Percentiles rank a stretch among this genome's conserved stretches.
Evolutionary conservation across 2,888 invertebrate species (phyloP).

Genomic region (Synergus laeviventris): DNA sequence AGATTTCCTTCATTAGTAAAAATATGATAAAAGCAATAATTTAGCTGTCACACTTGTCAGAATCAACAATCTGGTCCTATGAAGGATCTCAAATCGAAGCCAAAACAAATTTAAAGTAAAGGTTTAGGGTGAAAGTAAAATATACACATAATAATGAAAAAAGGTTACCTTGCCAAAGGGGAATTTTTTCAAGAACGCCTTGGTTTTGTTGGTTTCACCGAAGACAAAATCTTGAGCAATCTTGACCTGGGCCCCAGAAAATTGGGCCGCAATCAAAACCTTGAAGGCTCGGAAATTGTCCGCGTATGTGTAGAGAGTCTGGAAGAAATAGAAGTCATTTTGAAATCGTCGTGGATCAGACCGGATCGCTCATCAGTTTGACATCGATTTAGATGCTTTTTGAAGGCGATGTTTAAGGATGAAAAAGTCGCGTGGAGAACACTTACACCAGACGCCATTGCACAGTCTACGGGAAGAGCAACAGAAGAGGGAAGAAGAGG

Average conservation of each 20-base stretch:
- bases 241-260: constrained; percentile 92
- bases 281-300: constrained; percentile 99
- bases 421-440: constrained; percentile 64
- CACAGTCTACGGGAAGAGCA: constrained; percentile 67
- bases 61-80: constrained; percentile 21
- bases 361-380: constrained; percentile 2
- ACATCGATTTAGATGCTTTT: constrained; percentile 32
- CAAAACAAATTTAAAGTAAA: background rate
- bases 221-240: constrained; percentile 91
- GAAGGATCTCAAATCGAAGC: background rate
- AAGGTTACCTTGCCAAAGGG: constrained; percentile 94
- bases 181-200: constrained; percentile 93
- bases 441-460: constrained; percentile 80
- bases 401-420: constrained; percentile 68
- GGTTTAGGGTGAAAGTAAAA: background rate
- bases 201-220: constrained; percentile 94
- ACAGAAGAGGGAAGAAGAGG: constrained; percentile 10
- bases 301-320: constrained; percentile 98
- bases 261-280: constrained; percentile 97
- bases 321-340: constrained; percentile 72
- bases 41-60: background rate
- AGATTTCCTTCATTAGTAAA: background rate
- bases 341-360: constrained; percentile 39
- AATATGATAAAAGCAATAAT: background rate
- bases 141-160: constrained; percentile 14